A percentile compares a stretch with the other conserved stretches of the same genome.
Conservation (phyloP, 2,888 invertebrate species). For the Prosapia bicincta region DNA sequence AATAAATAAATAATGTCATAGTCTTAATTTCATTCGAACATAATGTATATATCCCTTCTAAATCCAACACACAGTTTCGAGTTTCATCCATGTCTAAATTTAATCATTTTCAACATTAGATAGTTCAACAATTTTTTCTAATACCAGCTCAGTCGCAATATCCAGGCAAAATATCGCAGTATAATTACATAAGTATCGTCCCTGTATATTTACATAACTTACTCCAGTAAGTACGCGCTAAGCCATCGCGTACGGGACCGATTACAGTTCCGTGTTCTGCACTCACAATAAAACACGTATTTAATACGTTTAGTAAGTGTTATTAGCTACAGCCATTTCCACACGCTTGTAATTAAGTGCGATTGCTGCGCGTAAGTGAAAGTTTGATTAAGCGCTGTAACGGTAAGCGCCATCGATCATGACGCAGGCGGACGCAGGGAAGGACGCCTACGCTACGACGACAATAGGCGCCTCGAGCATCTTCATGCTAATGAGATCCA, state of each 20-base stretch:
- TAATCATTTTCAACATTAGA: too few relatives aligned
- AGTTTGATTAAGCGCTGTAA: neutral
- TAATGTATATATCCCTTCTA: too few relatives aligned
- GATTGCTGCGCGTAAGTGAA: neutral
- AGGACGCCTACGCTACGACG: neutral
- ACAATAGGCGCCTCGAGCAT: constrained; percentile 3
- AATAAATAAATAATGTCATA: too few relatives aligned
- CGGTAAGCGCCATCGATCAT: neutral
- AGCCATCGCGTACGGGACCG: neutral
- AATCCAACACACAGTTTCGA: too few relatives aligned
- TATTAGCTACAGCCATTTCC: neutral
- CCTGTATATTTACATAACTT: neutral
- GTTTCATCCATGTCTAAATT: too few relatives aligned
- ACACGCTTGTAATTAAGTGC: neutral
- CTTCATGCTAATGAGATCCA: constrained; percentile 21
- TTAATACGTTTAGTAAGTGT: neutral
- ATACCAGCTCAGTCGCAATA: too few relatives aligned
- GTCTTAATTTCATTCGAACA: too few relatives aligned
- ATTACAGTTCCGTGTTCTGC: neutral
- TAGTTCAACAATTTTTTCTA: too few relatives aligned
- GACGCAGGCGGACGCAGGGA: neutral
- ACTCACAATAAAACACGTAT: neutral
- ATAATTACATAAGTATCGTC: too few relatives aligned
- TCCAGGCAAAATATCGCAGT: too few relatives aligned
- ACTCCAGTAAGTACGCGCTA: neutral